Evolutionary conservation across 2,797 vertebrate species (phyloP).

Genomic region (Micromesistius poutassou): DNA sequence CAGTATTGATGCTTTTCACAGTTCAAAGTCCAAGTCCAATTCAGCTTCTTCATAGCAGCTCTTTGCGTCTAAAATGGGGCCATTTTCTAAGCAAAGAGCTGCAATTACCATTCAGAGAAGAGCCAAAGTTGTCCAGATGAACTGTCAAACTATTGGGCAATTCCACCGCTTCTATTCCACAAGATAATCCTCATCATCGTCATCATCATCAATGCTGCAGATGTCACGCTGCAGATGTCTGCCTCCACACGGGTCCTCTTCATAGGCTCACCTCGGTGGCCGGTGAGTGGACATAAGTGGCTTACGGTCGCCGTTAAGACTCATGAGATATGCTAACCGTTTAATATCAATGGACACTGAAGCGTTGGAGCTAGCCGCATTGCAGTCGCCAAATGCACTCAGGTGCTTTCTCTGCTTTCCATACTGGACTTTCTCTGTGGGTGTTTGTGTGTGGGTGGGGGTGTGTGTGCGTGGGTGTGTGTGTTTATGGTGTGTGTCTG

Average conservation of each 20-base stretch:
- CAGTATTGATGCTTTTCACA: too few relatives aligned
- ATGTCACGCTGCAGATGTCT: conserved; percentile 29
- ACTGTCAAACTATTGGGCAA: too few relatives aligned
- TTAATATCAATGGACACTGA: conserved; percentile 4
- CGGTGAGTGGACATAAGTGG: not conserved
- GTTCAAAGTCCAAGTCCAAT: too few relatives aligned
- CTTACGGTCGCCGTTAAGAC: conserved; percentile 31
- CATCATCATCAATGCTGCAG: not conserved
- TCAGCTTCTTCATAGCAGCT: too few relatives aligned
- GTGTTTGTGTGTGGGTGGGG: too few relatives aligned
- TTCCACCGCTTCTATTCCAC: too few relatives aligned
- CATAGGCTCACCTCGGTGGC: not conserved
- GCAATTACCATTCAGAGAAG: too few relatives aligned
- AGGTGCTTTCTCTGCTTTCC: conserved; percentile 9
- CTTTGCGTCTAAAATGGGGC: too few relatives aligned
- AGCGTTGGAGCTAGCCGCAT: conserved; percentile 30
- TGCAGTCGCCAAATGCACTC: conserved; percentile 43
- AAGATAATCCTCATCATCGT: not conserved
- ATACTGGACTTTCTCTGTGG: not conserved
- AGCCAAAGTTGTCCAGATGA: too few relatives aligned
- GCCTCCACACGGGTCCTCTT: conserved; percentile 6
- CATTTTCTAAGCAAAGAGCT: too few relatives aligned
- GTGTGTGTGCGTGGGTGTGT: too few relatives aligned
- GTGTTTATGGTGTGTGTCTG: too few relatives aligned
- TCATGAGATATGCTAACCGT: conserved; percentile 32